Conservation (phyloP, 2,888 invertebrate genomes). For the Ennomos erosarius region DNA sequence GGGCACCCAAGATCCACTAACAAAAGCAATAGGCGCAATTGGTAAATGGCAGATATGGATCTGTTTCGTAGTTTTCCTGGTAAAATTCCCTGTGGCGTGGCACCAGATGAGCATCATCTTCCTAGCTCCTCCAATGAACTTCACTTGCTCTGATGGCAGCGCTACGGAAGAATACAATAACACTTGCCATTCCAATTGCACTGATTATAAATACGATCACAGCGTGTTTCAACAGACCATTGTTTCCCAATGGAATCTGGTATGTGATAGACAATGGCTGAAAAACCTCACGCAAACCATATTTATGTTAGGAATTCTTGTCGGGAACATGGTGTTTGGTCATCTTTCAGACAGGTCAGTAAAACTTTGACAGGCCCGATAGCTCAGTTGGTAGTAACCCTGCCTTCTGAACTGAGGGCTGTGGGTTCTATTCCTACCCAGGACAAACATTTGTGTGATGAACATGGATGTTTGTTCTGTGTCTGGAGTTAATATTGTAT, state of each 20-base stretch:
- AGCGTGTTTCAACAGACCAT: slow-evolving; percentile 89
- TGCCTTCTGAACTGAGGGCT: too few relatives aligned
- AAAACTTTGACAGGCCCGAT: too few relatives aligned
- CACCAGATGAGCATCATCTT: slow-evolving; percentile 92
- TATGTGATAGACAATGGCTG: slow-evolving; percentile 88
- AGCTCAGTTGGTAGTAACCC: too few relatives aligned
- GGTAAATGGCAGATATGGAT: slow-evolving; percentile 91
- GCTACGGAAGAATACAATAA: slow-evolving; percentile 68
- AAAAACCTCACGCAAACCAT: slow-evolving; percentile 91
- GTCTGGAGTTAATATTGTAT: too few relatives aligned
- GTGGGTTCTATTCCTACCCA: too few relatives aligned
- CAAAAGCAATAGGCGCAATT: slow-evolving; percentile 89
- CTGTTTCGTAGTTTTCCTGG: slow-evolving; percentile 88
- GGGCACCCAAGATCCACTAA: slow-evolving; percentile 85
- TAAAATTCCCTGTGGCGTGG: slow-evolving; percentile 93
- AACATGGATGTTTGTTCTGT: too few relatives aligned
- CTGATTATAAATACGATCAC: slow-evolving; percentile 85
- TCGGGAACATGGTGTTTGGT: slow-evolving; percentile 91
- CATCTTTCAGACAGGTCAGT: slow-evolving; percentile 90
- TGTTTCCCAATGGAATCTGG: slow-evolving; percentile 90
- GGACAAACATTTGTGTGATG: too few relatives aligned
- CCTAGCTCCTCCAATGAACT: slow-evolving; percentile 88
- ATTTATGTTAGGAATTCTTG: slow-evolving; percentile 91
- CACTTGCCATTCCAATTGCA: slow-evolving; percentile 83
- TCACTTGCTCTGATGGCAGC: slow-evolving; percentile 73